Evolutionary conservation across 92 coral and sea anemone species (phyloP).

Genomic region (Galaxea fascicularis): DNA sequence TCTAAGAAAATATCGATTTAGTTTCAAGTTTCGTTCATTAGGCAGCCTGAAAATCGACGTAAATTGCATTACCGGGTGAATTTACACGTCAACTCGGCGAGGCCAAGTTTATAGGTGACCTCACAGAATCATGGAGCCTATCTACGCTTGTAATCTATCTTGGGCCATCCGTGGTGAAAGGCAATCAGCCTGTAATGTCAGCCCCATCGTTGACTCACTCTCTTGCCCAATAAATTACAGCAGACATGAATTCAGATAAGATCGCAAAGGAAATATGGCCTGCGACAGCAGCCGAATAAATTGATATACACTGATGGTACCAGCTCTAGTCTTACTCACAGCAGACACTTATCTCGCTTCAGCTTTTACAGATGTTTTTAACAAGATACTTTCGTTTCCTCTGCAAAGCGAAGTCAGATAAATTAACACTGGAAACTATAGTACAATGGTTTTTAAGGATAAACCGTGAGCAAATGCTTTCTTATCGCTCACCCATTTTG

Average conservation of each 20-base stretch:
- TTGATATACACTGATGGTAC: conserved; percentile 13
- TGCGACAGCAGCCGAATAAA: conserved; percentile 18
- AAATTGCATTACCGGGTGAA: conserved; percentile 42
- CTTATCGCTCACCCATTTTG: conserved; percentile 8
- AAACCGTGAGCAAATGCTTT: conserved; percentile 9
- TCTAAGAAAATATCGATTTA: conserved; percentile 36
- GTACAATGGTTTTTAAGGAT: background rate
- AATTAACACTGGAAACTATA: background rate
- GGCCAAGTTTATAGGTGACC: conserved; percentile 13
- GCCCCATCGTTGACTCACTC: background rate
- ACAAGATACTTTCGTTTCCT: conserved; percentile 10
- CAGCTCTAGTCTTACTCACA: conserved; percentile 16
- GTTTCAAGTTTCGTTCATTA: conserved; percentile 41
- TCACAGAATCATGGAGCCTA: conserved; percentile 32
- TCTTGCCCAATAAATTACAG: conserved; percentile 27
- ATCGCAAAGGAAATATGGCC: conserved; percentile 33
- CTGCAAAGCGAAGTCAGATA: background rate
- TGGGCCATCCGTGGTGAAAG: conserved; percentile 42
- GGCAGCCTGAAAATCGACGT: background rate
- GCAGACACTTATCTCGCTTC: conserved; percentile 18
- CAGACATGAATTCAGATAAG: conserved; percentile 40
- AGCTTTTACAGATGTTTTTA: conserved; percentile 41
- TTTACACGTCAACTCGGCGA: conserved; percentile 31
- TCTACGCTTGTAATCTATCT: conserved; percentile 41
- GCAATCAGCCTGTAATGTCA: conserved; percentile 34